These are phyloP conservation scores for Caenorhabditis angaria DNA, from an alignment of 2,888 invertebrate genomes.

Conservation along the genomic window DNA sequence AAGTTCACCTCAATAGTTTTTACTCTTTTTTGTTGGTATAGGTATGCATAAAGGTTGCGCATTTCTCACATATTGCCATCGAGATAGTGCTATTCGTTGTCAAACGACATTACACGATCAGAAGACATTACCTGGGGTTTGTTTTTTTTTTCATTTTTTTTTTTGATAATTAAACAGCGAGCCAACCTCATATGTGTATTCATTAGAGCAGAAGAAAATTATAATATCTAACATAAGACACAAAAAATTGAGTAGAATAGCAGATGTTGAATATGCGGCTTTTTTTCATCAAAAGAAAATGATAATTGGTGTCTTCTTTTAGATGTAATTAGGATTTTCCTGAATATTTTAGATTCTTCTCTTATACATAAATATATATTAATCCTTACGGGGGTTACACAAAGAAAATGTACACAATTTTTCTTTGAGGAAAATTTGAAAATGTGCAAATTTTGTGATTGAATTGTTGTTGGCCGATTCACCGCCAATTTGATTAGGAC, in stretches of 20 bases:
- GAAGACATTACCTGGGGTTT: conserved; percentile 97
- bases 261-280: conserved; percentile 3
- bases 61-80: conserved; percentile 95
- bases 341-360: no score
- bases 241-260: background rate
- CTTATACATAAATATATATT: no score
- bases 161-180: background rate
- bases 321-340: background rate
- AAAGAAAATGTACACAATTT: background rate
- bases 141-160: conserved; percentile 71
- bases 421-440: conserved; percentile 3
- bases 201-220: background rate
- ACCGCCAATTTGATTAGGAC: conserved; percentile 6
- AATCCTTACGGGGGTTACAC: no score
- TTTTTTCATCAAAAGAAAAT: background rate
- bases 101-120: conserved; percentile 95
- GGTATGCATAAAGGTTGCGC: conserved; percentile 98
- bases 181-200: background rate
- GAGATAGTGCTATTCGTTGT: conserved; percentile 92
- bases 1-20: conserved; percentile 13
- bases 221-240: no score
- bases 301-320: background rate
- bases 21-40: conserved; percentile 8
- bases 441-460: conserved; percentile 1
- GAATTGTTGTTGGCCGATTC: conserved; percentile 3